phyloP scores from a whole-genome alignment of 2,113 vertebrate species.

The Carettochelys insculpta region DNA sequence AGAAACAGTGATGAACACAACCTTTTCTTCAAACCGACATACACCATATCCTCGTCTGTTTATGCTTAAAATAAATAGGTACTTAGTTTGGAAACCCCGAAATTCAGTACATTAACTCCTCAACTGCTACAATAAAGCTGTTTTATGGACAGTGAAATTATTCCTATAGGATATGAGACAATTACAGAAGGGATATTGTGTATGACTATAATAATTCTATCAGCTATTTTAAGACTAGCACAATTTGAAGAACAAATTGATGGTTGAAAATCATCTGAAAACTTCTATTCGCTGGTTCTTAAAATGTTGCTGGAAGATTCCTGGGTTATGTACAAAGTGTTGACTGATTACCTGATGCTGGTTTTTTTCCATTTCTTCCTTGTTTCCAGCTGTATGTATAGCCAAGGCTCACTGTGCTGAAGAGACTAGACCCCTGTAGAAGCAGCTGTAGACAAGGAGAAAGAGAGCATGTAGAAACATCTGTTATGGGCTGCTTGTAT shows the following conservation, averaged over 20 bases:
- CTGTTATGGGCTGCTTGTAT: background rate
- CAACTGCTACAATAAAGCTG: slow-evolving; percentile 10
- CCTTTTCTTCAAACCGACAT: background rate
- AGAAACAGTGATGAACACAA: background rate
- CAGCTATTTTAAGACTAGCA: background rate
- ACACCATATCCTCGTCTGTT: background rate
- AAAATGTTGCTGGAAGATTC: background rate
- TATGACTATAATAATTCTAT: background rate
- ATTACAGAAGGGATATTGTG: background rate
- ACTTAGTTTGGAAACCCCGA: slow-evolving; percentile 20
- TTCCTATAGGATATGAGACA: background rate
- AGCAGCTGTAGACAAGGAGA: too few relatives aligned
- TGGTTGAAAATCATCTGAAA: background rate
- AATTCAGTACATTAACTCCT: slow-evolving; percentile 17
- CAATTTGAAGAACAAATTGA: background rate
- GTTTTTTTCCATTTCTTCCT: background rate
- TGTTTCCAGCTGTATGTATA: background rate
- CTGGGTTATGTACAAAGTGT: background rate
- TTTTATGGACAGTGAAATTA: slow-evolving; percentile 21
- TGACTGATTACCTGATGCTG: background rate
- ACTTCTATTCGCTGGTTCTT: background rate
- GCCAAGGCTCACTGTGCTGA: background rate
- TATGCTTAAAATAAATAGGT: slow-evolving; percentile 33
- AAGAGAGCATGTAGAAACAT: background rate
- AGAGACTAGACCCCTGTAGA: background rate